These are phyloP conservation scores for Lasius fuliginosus DNA, from an alignment of 2,888 invertebrate genomes.

Conservation along the genomic window DNA sequence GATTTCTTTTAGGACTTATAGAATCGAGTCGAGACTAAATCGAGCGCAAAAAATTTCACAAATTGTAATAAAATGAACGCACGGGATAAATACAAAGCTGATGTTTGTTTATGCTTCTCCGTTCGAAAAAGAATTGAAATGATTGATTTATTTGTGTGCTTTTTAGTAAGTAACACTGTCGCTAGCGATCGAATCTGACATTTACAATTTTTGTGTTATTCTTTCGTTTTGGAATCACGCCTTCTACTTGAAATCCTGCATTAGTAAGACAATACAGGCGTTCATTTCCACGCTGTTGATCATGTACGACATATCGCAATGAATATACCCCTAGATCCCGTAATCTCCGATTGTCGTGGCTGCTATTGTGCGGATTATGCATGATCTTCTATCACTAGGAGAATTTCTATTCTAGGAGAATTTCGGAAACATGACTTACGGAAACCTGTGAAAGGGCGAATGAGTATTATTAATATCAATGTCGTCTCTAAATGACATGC, in stretches of 20 bases:
- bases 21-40: slow-evolving; percentile 56
- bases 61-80: slow-evolving; percentile 52
- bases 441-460: not conserved
- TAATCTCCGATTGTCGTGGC: slow-evolving; percentile 65
- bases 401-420: no score
- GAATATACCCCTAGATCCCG: slow-evolving; percentile 58
- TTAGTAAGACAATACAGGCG: slow-evolving; percentile 62
- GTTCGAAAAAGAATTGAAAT: not conserved
- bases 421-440: slow-evolving; percentile 49
- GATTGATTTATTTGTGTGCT: not conserved
- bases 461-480: not conserved
- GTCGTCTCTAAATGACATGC: not conserved
- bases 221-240: slow-evolving; percentile 40
- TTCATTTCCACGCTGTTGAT: slow-evolving; percentile 47
- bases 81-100: slow-evolving; percentile 30
- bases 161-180: not conserved
- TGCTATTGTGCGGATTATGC: slow-evolving; percentile 62
- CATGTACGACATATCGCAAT: slow-evolving; percentile 54
- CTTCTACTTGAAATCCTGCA: slow-evolving; percentile 37
- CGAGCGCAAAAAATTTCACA: slow-evolving; percentile 55
- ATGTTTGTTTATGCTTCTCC: not conserved
- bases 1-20: slow-evolving; percentile 31
- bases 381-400: slow-evolving; percentile 58
- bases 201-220: slow-evolving; percentile 9
- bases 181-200: not conserved